phyloP scores from a whole-genome alignment of 1,140 invertebrate species.

The Chymomyza costata region DNA sequence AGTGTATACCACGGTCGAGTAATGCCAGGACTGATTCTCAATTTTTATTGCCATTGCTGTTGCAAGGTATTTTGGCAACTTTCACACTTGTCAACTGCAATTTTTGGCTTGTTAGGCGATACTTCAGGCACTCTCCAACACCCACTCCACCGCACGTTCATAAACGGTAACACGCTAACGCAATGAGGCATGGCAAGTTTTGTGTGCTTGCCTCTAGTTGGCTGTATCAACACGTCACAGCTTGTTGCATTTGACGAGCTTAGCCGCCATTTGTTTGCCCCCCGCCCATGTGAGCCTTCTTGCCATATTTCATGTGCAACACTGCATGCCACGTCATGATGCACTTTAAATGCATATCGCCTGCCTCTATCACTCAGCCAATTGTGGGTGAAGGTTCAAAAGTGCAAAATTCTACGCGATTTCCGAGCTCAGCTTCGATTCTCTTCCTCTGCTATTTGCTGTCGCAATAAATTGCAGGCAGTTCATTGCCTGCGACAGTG shows the following conservation, averaged over 20 bases:
- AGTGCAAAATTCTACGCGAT: constrained; percentile 20
- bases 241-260: not conserved
- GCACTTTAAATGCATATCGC: constrained; percentile 3
- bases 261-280: no score
- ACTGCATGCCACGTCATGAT: no score
- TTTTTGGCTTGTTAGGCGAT: constrained; percentile 10
- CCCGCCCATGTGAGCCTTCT: not conserved
- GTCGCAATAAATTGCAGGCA: constrained; percentile 32
- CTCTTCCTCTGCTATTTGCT: constrained; percentile 32
- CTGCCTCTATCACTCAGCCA: no score
- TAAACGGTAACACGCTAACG: no score
- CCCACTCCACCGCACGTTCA: no score
- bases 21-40: no score
- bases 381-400: constrained; percentile 19
- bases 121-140: not conserved
- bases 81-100: constrained; percentile 40
- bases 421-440: constrained; percentile 2
- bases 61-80: constrained; percentile 12
- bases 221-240: not conserved
- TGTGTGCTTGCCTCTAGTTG: no score
- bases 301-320: constrained; percentile 11
- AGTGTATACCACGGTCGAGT: no score
- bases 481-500: constrained; percentile 42
- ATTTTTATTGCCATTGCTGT: not conserved
- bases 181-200: no score